Evolutionary conservation across 1,140 invertebrate genomes (phyloP), one percentile per base, ranked within the genome.

Genomic region (Maconellicoccus hirsutus): DNA sequence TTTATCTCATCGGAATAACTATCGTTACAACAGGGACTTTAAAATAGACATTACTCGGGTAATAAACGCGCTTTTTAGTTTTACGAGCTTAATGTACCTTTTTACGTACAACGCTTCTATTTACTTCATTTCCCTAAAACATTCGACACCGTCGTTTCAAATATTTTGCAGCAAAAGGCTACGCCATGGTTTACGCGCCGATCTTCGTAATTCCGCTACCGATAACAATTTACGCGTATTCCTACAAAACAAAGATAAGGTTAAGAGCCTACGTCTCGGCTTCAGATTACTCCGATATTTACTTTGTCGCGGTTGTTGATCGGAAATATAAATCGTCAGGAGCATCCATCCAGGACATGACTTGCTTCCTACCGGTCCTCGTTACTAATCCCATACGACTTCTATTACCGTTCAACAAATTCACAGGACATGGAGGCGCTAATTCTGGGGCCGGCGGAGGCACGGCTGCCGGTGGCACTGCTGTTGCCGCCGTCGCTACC

Each of bases 311-410:
- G 75, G 92, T 89, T 38, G 91, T 93, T 73, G 93, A 92, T 77
- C 91, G 86, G 82, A 96, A 98, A 81, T 95, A 98, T 70, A 97
- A 89, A 82, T 98, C 94, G 80, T 98, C 94, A 3, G 94, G 94
- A 63, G 94, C 94, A 82, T 98, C 94, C 87, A 96, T 94, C 94
- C 93, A 97, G 77, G 93, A 96, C 77, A 97, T 94, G 63, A 95
- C 91, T 82, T 94, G 92, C 77, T 94, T 93, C 16, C 91, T 84
- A 6, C 84, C 84, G 70, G 84, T 85, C 74, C 86, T 42, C 4
- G 69, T 27, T 14, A 66, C 61, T 22, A 66, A 16, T 6, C 61
- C 61, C 61, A 66, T 66, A 6, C 61, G 61, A 23, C 19, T 66
- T 66, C 61, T 66, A 16, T 66, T 42, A n/a, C 21, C 29, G 10